phyloP scores from a whole-genome alignment of 2,888 invertebrate genomes.

The Tetropium fuscum region DNA sequence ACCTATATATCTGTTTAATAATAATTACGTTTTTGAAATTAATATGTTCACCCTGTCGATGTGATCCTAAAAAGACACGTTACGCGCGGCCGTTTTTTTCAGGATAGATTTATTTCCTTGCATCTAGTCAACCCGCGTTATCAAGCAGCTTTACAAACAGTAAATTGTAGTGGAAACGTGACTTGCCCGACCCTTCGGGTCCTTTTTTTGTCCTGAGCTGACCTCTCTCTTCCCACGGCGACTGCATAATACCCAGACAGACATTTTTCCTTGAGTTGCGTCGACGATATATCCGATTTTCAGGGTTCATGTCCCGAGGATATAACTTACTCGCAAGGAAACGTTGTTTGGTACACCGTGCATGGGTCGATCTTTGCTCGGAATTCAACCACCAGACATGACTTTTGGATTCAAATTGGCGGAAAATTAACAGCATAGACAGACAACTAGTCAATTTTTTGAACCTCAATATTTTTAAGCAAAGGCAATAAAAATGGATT shows the following conservation, averaged over 20 bases:
- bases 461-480: no score
- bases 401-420: neutral
- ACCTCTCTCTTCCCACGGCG: constrained; percentile 34
- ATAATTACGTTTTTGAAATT: no score
- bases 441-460: no score
- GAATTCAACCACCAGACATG: constrained; percentile 1
- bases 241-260: constrained; percentile 34
- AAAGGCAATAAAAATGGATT: no score
- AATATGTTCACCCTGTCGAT: no score
- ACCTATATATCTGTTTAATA: no score
- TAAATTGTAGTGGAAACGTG: constrained; percentile 48
- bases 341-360: constrained; percentile 7
- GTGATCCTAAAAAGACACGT: constrained; percentile 26
- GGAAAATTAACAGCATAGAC: neutral
- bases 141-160: constrained; percentile 48
- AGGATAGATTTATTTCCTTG: constrained; percentile 43
- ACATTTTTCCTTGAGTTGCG: constrained; percentile 24
- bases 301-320: constrained; percentile 31
- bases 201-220: constrained; percentile 36
- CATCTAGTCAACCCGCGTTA: constrained; percentile 44
- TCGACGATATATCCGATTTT: constrained; percentile 29
- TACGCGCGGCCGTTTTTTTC: constrained; percentile 26
- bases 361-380: constrained; percentile 20
- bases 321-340: constrained; percentile 24
- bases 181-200: constrained; percentile 35